Evolutionary conservation across 2,113 vertebrate genomes (phyloP).

Genomic region (Alosa alosa): DNA sequence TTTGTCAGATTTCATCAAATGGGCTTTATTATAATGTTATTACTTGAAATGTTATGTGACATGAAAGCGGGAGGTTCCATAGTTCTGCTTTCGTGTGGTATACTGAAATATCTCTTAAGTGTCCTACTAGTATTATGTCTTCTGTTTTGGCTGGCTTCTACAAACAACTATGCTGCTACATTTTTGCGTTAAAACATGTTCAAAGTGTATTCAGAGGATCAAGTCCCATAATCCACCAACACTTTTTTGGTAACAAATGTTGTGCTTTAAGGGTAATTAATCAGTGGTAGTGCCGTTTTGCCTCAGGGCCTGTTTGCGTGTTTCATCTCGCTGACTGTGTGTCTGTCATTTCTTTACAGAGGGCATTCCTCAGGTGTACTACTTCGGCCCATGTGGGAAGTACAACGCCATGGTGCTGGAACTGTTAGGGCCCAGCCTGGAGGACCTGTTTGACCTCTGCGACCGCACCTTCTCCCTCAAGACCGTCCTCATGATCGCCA

Average conservation of each 20-base stretch:
- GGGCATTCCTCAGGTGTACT: slow-evolving; percentile 98
- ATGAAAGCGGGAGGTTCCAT: neutral
- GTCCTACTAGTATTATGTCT: neutral
- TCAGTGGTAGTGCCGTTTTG: neutral
- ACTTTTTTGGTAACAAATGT: neutral
- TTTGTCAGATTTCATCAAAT: neutral
- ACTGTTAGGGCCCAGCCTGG: slow-evolving; percentile 93
- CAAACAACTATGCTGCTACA: neutral
- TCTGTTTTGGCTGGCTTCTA: neutral
- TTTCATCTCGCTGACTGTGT: neutral
- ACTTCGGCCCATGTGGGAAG: slow-evolving; percentile 97
- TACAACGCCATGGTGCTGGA: slow-evolving; percentile 99
- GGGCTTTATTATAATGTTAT: neutral
- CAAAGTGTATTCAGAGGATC: neutral
- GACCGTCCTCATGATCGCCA: slow-evolving; percentile 98
- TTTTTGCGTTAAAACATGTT: neutral
- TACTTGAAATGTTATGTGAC: neutral
- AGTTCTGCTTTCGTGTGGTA: neutral
- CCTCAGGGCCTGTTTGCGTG: neutral
- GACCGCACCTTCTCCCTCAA: slow-evolving; percentile 97
- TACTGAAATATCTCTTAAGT: neutral
- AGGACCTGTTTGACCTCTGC: slow-evolving; percentile 96
- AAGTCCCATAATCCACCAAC: neutral
- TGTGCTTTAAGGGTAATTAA: neutral
- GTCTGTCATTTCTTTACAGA: slow-evolving; percentile 69